Percentiles rank a stretch among this genome's conserved stretches.
phyloP scores from a whole-genome alignment of 2,797 vertebrate species.

The Cynodonichthys magdalenae region DNA sequence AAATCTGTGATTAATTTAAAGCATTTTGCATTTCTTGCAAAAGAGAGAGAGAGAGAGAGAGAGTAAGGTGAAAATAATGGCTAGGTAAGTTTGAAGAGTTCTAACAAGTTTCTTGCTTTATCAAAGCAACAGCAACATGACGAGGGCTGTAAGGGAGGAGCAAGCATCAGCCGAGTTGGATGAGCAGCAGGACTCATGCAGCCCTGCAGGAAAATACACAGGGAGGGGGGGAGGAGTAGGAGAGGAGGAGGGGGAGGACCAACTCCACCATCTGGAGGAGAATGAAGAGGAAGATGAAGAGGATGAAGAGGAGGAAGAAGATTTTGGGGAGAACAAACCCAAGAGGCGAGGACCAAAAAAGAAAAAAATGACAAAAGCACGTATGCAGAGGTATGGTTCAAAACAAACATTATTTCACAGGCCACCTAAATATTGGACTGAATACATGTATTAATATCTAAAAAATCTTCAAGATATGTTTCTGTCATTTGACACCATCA shows the following conservation, averaged over 20 bases:
- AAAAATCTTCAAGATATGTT: too few relatives aligned
- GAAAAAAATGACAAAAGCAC: constrained; percentile 99
- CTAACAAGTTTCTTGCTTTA: neutral
- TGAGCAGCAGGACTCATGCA: constrained; percentile 69
- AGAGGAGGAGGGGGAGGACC: constrained; percentile 81
- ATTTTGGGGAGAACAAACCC: constrained; percentile 87
- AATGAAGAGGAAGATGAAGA: constrained; percentile 87
- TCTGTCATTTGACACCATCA: too few relatives aligned
- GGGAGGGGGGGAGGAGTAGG: constrained; percentile 27
- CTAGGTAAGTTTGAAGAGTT: neutral
- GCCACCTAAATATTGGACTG: too few relatives aligned
- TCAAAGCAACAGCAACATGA: constrained; percentile 84
- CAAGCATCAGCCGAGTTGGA: constrained; percentile 82
- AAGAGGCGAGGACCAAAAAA: constrained; percentile 96
- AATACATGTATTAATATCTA: too few relatives aligned
- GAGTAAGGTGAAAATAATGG: too few relatives aligned
- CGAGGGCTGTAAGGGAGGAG: constrained; percentile 91
- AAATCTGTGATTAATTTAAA: too few relatives aligned
- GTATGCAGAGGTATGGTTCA: constrained; percentile 84
- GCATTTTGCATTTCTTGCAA: too few relatives aligned
- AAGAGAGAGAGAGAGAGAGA: too few relatives aligned
- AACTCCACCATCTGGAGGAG: constrained; percentile 77
- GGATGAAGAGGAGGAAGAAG: constrained; percentile 90
- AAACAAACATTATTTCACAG: neutral
- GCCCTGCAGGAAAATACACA: constrained; percentile 44